Evolutionary conservation across 2,113 vertebrate species (phyloP).

Genomic region (Nycticebus coucang): DNA sequence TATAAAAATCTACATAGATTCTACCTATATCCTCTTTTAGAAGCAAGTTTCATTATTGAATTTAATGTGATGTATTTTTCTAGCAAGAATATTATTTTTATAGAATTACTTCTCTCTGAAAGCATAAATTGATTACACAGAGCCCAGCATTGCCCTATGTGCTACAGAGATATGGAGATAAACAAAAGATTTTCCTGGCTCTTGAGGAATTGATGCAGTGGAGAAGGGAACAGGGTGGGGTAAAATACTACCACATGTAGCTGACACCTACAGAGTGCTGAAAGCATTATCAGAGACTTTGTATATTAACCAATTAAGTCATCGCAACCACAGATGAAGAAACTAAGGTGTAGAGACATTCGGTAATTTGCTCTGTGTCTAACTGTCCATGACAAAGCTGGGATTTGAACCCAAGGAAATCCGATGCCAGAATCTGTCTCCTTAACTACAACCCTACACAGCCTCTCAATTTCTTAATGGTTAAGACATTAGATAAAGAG

Average conservation of each 20-base stretch:
- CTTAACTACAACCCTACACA: background rate
- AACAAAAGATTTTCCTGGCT: background rate
- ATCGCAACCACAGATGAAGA: background rate
- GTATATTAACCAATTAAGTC: background rate
- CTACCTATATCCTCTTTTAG: background rate
- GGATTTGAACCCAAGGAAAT: background rate
- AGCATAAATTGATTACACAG: background rate
- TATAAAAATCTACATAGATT: background rate
- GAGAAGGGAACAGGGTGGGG: too few relatives aligned
- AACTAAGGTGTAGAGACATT: background rate
- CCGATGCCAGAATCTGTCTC: background rate
- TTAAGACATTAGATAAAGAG: background rate
- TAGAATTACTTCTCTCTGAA: background rate
- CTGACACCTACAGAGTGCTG: rapidly evolving
- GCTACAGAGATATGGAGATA: background rate
- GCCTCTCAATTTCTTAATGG: background rate
- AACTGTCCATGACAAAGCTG: background rate
- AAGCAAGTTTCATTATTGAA: background rate
- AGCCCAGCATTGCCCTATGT: background rate
- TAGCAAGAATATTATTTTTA: background rate
- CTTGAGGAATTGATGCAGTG: background rate
- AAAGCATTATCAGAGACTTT: background rate
- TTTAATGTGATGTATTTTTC: background rate
- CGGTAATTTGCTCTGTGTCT: background rate
- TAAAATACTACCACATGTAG: too few relatives aligned